These are phyloP conservation scores for Agonopterix heracliana DNA, from an alignment of 2,888 invertebrate species.

Conservation along the genomic window DNA sequence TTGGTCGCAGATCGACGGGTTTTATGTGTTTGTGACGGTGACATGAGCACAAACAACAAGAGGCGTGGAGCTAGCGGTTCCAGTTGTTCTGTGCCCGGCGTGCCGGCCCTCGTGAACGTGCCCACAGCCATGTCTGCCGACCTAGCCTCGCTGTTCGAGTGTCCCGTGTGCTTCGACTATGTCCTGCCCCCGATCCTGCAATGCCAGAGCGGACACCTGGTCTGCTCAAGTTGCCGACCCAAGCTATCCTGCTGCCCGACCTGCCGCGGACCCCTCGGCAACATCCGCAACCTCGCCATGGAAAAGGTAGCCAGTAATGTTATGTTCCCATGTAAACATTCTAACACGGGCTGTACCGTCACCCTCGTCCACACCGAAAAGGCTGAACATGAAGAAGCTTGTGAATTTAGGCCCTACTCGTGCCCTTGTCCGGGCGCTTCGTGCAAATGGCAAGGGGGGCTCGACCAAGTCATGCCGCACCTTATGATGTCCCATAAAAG, in stretches of 20 bases:
- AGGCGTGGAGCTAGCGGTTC: slow-evolving; percentile 73
- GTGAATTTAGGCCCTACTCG: slow-evolving; percentile 98
- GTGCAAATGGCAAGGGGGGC: slow-evolving; percentile 98
- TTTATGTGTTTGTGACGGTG: slow-evolving; percentile 68
- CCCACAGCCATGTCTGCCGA: slow-evolving; percentile 87
- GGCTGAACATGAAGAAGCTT: slow-evolving; percentile 98
- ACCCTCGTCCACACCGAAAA: slow-evolving; percentile 98
- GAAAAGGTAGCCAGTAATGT: slow-evolving; percentile 99
- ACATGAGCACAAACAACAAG: slow-evolving; percentile 75
- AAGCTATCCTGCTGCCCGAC: slow-evolving; percentile 98
- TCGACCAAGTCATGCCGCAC: slow-evolving; percentile 99
- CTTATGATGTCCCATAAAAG: slow-evolving; percentile 98
- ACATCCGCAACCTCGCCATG: slow-evolving; percentile 99
- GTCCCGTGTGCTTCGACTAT: slow-evolving; percentile 99
- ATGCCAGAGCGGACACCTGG: slow-evolving; percentile 98
- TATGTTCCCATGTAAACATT: slow-evolving; percentile 99
- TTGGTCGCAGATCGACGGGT: slow-evolving; percentile 52
- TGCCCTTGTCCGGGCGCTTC: slow-evolving; percentile 99
- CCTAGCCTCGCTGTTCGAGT: slow-evolving; percentile 93
- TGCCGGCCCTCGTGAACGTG: slow-evolving; percentile 74
- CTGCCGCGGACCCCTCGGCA: slow-evolving; percentile 96
- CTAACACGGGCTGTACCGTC: slow-evolving; percentile 94
- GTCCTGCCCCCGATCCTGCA: slow-evolving; percentile 99
- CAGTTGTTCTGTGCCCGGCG: slow-evolving; percentile 71
- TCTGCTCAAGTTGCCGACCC: slow-evolving; percentile 97